These are phyloP conservation scores for Carlito syrichta DNA, from an alignment of 2,113 vertebrate genomes.

Conservation along the genomic window DNA sequence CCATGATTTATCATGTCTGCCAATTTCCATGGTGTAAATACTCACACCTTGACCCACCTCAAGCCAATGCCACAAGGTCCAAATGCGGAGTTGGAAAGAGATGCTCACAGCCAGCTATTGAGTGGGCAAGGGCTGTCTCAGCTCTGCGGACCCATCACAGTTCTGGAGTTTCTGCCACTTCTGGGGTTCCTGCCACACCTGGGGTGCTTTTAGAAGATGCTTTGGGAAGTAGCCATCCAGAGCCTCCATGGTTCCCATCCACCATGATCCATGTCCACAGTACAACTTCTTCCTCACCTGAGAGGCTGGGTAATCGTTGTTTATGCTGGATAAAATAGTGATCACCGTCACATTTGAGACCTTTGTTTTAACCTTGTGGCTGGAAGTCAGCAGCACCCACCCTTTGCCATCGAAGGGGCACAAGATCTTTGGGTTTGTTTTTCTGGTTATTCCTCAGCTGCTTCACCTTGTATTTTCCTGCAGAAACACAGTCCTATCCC, in stretches of 20 bases:
- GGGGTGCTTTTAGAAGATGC: neutral
- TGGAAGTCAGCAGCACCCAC: neutral
- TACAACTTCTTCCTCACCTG: neutral
- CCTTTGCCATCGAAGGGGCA: neutral
- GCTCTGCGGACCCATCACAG: no score
- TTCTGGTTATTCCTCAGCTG: neutral
- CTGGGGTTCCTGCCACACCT: no score
- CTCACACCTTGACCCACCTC: neutral
- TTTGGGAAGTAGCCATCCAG: neutral
- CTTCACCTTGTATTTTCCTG: neutral
- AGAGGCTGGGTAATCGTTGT: neutral
- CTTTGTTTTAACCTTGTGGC: neutral
- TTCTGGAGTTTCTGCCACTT: neutral
- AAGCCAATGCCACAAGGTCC: neutral
- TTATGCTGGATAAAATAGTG: accelerated
- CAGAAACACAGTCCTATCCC: neutral
- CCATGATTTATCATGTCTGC: neutral
- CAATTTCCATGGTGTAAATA: neutral
- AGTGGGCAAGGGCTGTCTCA: no score
- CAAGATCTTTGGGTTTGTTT: neutral
- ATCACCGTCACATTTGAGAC: neutral
- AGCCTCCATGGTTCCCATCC: neutral
- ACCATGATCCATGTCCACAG: neutral
- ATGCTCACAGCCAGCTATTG: accelerated
- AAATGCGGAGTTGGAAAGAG: neutral